phyloP scores from a whole-genome alignment of 2,888 invertebrate genomes.

The Dolichomitus sp. region DNA sequence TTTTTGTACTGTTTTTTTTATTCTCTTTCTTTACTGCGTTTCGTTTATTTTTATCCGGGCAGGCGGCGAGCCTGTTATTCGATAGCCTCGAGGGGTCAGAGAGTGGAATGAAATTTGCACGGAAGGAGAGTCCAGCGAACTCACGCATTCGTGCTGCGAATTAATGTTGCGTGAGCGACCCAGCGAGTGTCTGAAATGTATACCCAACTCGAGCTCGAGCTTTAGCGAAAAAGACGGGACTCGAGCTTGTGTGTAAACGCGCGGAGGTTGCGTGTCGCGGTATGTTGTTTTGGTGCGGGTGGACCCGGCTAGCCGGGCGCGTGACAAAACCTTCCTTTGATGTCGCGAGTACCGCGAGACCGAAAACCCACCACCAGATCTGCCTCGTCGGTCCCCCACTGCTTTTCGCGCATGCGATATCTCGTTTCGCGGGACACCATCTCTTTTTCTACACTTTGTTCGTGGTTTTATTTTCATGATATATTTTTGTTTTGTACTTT shows the following conservation, averaged over 20 bases:
- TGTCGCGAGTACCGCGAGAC: slow-evolving; percentile 68
- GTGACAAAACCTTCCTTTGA: slow-evolving; percentile 78
- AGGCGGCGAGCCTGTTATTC: slow-evolving; percentile 36
- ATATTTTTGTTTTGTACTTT: slow-evolving; percentile 1
- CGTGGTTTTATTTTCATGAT: neutral
- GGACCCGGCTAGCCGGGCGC: slow-evolving; percentile 38
- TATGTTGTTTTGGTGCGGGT: slow-evolving; percentile 40
- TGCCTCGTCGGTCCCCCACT: slow-evolving; percentile 9
- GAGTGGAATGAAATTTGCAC: slow-evolving; percentile 61
- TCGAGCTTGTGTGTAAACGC: neutral
- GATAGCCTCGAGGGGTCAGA: slow-evolving; percentile 37
- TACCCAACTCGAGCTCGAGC: slow-evolving; percentile 48
- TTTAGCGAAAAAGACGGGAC: slow-evolving; percentile 26
- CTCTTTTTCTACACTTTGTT: slow-evolving; percentile 11
- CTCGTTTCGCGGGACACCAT: slow-evolving; percentile 38
- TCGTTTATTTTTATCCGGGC: slow-evolving; percentile 13
- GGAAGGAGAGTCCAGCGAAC: slow-evolving; percentile 29
- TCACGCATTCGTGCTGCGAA: slow-evolving; percentile 60
- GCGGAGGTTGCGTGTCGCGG: slow-evolving; percentile 53
- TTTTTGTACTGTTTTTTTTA: slow-evolving; percentile 1
- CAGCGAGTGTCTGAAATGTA: slow-evolving; percentile 60
- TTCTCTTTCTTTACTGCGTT: neutral
- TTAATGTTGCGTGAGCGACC: slow-evolving; percentile 65
- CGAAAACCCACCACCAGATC: slow-evolving; percentile 50
- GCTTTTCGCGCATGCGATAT: slow-evolving; percentile 66